Percentiles rank a stretch among this genome's conserved stretches.
These are phyloP conservation scores for Aethina tumida DNA, from an alignment of 1,140 invertebrate genomes.

Conservation along the genomic window DNA sequence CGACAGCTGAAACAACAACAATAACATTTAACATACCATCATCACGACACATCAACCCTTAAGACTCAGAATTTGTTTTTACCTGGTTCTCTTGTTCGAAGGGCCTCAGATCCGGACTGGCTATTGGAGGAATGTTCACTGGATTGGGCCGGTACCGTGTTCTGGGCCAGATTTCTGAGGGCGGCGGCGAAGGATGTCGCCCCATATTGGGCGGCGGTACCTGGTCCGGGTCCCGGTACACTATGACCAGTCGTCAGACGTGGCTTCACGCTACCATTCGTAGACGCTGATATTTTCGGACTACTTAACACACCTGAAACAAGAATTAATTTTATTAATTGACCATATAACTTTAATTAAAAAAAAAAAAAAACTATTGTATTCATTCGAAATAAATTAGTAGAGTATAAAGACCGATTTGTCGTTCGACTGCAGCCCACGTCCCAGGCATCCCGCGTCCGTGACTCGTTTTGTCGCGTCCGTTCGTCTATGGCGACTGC, in stretches of 20 bases:
- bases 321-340: too few relatives aligned
- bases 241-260: constrained; percentile 23
- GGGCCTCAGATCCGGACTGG: constrained; percentile 10
- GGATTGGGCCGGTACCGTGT: constrained; percentile 51
- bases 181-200: constrained; percentile 61
- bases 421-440: too few relatives aligned
- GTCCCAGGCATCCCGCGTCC: too few relatives aligned
- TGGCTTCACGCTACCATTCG: constrained; percentile 26
- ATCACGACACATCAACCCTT: too few relatives aligned
- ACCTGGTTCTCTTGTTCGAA: constrained; percentile 19
- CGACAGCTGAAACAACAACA: constrained; percentile 9
- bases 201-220: constrained; percentile 14
- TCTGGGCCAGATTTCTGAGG: constrained; percentile 68
- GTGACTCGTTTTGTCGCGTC: too few relatives aligned
- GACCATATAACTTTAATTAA: too few relatives aligned
- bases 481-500: too few relatives aligned
- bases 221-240: constrained; percentile 26
- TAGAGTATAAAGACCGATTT: too few relatives aligned
- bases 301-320: constrained; percentile 27
- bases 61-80: constrained; percentile 4
- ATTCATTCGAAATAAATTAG: too few relatives aligned
- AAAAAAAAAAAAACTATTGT: too few relatives aligned
- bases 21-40: background rate
- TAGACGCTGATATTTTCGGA: constrained; percentile 23
- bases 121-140: constrained; percentile 15